Conservation (phyloP, 2,797 vertebrate genomes). For the Gallinago solitaria region DNA sequence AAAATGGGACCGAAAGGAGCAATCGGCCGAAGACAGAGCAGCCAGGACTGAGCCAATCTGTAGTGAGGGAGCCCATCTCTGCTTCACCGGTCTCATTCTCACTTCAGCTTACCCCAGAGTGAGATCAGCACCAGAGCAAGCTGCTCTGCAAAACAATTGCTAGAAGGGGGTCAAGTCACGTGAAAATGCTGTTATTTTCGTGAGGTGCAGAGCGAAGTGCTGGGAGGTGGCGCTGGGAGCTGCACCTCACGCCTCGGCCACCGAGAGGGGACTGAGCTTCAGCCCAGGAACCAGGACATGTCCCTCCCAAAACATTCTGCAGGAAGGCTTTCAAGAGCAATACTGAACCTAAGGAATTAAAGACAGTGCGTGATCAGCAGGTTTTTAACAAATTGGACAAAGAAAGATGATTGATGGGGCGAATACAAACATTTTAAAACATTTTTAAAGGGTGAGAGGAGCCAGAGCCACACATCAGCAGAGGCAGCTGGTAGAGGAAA, state of each 20-base stretch:
- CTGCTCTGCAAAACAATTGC: background rate
- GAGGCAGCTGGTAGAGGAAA: background rate
- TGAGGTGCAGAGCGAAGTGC: background rate
- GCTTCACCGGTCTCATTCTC: background rate
- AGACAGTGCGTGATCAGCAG: background rate
- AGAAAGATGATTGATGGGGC: background rate
- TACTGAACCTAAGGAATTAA: background rate
- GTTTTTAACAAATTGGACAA: constrained; percentile 51
- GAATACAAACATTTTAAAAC: background rate
- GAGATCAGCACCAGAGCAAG: background rate
- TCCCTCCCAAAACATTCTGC: background rate
- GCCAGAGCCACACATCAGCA: background rate
- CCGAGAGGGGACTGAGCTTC: background rate
- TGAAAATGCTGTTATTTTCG: too few relatives aligned
- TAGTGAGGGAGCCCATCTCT: rapidly evolving
- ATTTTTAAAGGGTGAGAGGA: background rate
- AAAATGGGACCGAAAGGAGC: background rate
- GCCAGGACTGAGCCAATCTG: background rate
- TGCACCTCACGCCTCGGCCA: background rate
- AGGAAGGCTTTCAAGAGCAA: background rate
- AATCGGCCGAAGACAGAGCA: background rate
- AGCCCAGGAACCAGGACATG: background rate
- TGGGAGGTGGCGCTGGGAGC: rapidly evolving
- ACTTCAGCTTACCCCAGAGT: background rate
- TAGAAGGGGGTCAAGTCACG: background rate